Evolutionary conservation across 2,888 invertebrate species (phyloP).

Genomic region (Margaritifera margaritifera): DNA sequence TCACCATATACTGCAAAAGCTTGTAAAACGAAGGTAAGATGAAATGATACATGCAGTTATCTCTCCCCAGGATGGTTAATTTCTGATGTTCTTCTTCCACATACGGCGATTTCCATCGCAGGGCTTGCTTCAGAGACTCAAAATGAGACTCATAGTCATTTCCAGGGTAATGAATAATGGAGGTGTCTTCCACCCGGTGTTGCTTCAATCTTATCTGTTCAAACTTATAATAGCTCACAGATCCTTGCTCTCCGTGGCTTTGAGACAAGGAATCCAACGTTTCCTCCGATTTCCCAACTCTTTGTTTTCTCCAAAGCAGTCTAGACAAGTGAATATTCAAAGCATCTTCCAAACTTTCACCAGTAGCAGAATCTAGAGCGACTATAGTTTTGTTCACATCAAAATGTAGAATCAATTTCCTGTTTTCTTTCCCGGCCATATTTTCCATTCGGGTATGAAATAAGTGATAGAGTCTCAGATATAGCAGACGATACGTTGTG

Average conservation of each 20-base stretch:
- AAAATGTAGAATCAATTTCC: constrained; percentile 37
- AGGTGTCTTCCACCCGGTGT: constrained; percentile 15
- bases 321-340: constrained; percentile 35
- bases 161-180: constrained; percentile 24
- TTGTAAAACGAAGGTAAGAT: constrained; percentile 32
- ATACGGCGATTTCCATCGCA: constrained; percentile 30
- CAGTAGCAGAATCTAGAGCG: constrained; percentile 34
- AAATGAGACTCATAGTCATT: constrained; percentile 32
- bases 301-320: constrained; percentile 32
- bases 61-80: constrained; percentile 29
- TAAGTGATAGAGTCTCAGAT: no score
- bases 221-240: constrained; percentile 37
- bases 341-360: constrained; percentile 33
- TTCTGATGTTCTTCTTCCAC: constrained; percentile 23
- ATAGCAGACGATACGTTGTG: no score
- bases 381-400: constrained; percentile 40
- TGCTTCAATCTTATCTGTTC: constrained; percentile 26
- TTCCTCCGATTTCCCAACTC: constrained; percentile 27
- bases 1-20: constrained; percentile 19
- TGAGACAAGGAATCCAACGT: constrained; percentile 13
- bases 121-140: constrained; percentile 19
- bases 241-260: constrained; percentile 4
- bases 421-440: background rate
- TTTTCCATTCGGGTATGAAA: no score
- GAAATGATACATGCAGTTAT: constrained; percentile 26